These are phyloP conservation scores for Branchinecta lynchi DNA, from an alignment of 1,140 invertebrate species.

Conservation along the genomic window DNA sequence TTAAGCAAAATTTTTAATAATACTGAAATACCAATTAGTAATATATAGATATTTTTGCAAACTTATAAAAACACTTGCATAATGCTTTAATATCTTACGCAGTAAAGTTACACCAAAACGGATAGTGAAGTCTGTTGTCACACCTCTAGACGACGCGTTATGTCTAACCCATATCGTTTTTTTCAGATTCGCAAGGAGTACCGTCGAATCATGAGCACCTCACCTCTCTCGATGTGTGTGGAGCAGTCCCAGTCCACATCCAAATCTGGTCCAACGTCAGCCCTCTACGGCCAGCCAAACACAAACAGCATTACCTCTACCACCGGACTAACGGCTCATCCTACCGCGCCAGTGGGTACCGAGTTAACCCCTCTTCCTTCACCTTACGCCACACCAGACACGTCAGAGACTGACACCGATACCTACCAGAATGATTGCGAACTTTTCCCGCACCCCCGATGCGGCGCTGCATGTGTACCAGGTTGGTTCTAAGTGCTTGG, in stretches of 20 bases:
- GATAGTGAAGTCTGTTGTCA: too few relatives aligned
- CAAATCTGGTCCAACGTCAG: not conserved
- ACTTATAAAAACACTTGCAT: too few relatives aligned
- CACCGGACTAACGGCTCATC: not conserved
- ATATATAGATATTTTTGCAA: too few relatives aligned
- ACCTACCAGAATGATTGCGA: constrained; percentile 1
- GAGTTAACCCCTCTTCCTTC: not conserved
- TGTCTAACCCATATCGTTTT: too few relatives aligned
- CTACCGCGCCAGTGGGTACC: not conserved
- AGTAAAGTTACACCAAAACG: too few relatives aligned
- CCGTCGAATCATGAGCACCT: not conserved
- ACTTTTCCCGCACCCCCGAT: not conserved
- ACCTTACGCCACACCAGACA: not conserved
- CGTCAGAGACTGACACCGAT: not conserved
- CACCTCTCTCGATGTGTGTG: not conserved
- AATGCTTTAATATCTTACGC: too few relatives aligned
- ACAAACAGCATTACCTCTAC: constrained; percentile 10
- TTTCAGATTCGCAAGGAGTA: not conserved
- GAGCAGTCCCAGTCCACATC: not conserved
- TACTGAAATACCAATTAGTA: too few relatives aligned
- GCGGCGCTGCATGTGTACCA: not conserved
- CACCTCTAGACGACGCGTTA: too few relatives aligned
- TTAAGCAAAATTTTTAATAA: too few relatives aligned
- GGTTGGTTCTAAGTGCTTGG: too few relatives aligned
- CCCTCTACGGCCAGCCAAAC: not conserved